phyloP scores from a whole-genome alignment of 1,140 invertebrate species.

The Calliopsis andreniformis region DNA sequence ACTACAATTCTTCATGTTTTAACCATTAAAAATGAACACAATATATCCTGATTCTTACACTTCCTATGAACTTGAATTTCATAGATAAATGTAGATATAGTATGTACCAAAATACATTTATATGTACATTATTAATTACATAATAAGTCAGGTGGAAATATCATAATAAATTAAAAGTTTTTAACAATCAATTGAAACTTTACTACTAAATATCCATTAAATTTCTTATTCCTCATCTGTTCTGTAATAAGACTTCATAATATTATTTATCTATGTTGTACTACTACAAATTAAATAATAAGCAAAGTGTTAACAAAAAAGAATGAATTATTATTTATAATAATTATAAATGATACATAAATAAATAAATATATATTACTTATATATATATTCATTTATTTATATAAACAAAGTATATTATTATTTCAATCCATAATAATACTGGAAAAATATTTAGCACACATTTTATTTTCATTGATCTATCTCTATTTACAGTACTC shows the following conservation, averaged over 20 bases:
- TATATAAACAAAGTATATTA: conserved; percentile 41
- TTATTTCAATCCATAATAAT: conserved; percentile 57
- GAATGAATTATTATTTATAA: conserved; percentile 2
- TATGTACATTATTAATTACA: neutral
- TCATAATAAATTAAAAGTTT: conserved; percentile 1
- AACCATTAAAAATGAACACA: conserved; percentile 5
- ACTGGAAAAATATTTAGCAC: conserved; percentile 70
- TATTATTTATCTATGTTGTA: no score
- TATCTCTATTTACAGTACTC: conserved; percentile 47
- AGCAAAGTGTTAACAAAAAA: neutral
- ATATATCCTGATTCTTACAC: conserved; percentile 8
- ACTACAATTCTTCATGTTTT: conserved; percentile 6
- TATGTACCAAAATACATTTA: conserved; percentile 1
- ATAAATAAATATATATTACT: conserved; percentile 13
- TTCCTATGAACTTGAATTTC: neutral
- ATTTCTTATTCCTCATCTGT: neutral
- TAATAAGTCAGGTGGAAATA: neutral
- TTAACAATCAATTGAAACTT: neutral
- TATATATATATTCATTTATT: conserved; percentile 2
- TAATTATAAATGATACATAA: conserved; percentile 11
- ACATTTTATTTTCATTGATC: conserved; percentile 46
- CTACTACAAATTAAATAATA: no score
- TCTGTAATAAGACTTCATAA: neutral
- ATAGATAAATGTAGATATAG: neutral
- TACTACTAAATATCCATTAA: neutral